Evolutionary conservation across 2,888 invertebrate genomes (phyloP), one percentile per base, ranked within the genome.

Genomic region (Helleia helle): DNA sequence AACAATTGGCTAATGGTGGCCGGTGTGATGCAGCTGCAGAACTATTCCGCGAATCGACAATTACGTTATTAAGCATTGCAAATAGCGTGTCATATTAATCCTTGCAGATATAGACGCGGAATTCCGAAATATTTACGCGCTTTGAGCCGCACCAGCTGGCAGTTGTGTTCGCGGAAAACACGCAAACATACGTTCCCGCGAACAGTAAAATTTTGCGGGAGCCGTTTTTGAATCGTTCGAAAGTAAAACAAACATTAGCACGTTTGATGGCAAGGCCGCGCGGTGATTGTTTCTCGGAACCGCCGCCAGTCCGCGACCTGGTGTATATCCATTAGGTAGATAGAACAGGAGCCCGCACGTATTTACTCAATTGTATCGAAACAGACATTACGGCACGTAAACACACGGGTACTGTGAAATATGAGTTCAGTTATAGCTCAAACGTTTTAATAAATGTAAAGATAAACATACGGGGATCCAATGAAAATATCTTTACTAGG

Each of bases 171-270:
- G 60, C 50, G 56, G 70, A 72, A 76, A 58, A 62, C 57, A 64
- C 54, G 66, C 76, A 77, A 77, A 80, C 77, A 76, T 59, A 58
- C 64, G 65, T 77, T 76, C 69, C 64, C 51, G 64, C 51, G 64
- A 74, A 70, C 65, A 63, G 65, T 72, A 63, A 71, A 75, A 70
- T 64, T 72, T 66, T 63, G 74, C 71, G 65, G 69, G 62, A 70
- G 69, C 72, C 65, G 59, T 70, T 72, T 72, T 71, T 70, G 70
- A 71, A 75, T 68, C 65, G 69, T 64, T 64, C 52, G 65, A 67
- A 75, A 72, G 65, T 65, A 71, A 81, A 80, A 81, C 72, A 79
- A 80, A 80, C 72, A 77, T 60, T 55, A n/a, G 65, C 62, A 53
- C 62, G 72, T 70, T 75, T 70, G 64, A 72, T 66, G 60, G 62